Base-by-base conservation (phyloP, 2,797 vertebrate species). In the Scolopax bukidnonensis region DNA sequence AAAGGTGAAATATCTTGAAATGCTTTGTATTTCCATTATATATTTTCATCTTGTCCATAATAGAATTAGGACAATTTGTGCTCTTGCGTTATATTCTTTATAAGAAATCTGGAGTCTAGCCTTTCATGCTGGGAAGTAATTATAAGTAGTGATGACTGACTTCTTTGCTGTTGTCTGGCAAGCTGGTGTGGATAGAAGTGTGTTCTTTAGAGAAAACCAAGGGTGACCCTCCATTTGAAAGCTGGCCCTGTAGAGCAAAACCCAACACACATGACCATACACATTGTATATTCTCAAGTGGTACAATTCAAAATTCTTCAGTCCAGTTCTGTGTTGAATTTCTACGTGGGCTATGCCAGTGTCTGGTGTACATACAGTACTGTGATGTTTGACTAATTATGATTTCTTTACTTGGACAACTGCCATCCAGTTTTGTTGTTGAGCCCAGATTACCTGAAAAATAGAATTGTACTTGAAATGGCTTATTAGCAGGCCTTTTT, bases 351-450 rank as follows among this genome's bases (percentile, higher is more conserved):
- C 23, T 84, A 54, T 13, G 3, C 78, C 45, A 20, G 54, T 77
- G 61, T n/a, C 60, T 84, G 77, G 24, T 84, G 20, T 40, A n/a
- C n/a, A 3, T 69, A 53, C 21, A 41, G 7, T 47, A 24, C 43
- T 65, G 50, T 45, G 56, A 60, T 45, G 20, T 84, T 91, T 86
- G 63, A 81, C 24, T 67, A 40, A 16, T 81, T 75, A 53, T 36
- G 16, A 51, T 45, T 53, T 78, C 89, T 64, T 76, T 17, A 75
- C 65, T 75, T 83, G 81, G 92, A 97, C 96, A 97, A 91, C 96
- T 96, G 97, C 95, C 96, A 96, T 97, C 88, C 95, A 95, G 96
- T 97, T 97, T 96, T 94, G 59, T 91, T 89, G 28, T 71, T 90
- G 68, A 95, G 67, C 78, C 32, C 23, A 8, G 83, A 45, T 94